These are phyloP conservation scores for Salvelinus namaycush DNA, from an alignment of 2,113 vertebrate genomes.

Conservation along the genomic window DNA sequence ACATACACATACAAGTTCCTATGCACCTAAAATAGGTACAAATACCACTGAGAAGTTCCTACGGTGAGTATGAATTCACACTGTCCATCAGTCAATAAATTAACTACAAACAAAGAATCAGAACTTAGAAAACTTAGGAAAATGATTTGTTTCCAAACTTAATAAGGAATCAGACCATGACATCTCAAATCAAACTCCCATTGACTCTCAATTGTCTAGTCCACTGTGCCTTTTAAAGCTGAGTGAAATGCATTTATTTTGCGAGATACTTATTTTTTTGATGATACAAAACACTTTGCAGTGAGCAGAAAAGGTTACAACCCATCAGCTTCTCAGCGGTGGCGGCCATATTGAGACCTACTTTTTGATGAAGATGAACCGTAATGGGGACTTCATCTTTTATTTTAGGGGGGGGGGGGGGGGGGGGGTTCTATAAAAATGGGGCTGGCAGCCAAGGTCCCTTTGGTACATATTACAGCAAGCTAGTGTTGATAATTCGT, in stretches of 20 bases:
- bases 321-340: constrained; percentile 33
- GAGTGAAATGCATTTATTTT: constrained; percentile 33
- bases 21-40: no score
- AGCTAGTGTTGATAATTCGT: no score
- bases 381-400: constrained; percentile 70
- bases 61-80: no score
- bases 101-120: no score
- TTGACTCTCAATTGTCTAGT: neutral
- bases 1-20: no score
- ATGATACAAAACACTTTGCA: constrained; percentile 53
- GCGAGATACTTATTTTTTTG: constrained; percentile 44
- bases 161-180: neutral
- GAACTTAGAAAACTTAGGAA: no score
- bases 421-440: constrained; percentile 67
- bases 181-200: constrained; percentile 1
- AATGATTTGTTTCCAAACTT: no score
- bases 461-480: constrained; percentile 75
- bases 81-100: no score
- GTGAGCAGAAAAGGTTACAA: constrained; percentile 43
- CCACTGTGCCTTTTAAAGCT: constrained; percentile 16
- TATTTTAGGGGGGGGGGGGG: constrained; percentile 45
- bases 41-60: no score
- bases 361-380: constrained; percentile 47
- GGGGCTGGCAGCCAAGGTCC: constrained; percentile 67
- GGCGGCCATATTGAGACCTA: constrained; percentile 36